A percentile compares a stretch with the other conserved stretches of the same genome.
Conservation (phyloP, 2,797 vertebrate species). For the Hipposideros larvatus region DNA sequence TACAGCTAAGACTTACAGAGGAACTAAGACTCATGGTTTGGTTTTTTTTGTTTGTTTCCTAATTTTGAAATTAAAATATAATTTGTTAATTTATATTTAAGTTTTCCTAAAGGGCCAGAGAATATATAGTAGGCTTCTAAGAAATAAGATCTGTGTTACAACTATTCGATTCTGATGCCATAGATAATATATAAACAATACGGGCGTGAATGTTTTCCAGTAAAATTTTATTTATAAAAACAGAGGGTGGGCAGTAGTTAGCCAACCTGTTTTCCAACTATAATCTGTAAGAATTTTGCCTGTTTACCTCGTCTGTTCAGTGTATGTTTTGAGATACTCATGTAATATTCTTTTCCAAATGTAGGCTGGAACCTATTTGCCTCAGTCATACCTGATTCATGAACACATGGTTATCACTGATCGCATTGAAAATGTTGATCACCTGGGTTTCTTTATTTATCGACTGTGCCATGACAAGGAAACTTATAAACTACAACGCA, state of each 20-base stretch:
- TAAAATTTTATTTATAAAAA: slow-evolving; percentile 12
- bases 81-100: slow-evolving; percentile 17
- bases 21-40: neutral
- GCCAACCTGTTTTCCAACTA: neutral
- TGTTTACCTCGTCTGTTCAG: neutral
- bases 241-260: neutral
- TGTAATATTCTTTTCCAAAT: slow-evolving; percentile 70
- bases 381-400: slow-evolving; percentile 97
- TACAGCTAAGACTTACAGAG: slow-evolving; percentile 11
- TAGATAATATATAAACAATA: neutral
- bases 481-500: slow-evolving; percentile 96
- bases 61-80: slow-evolving; percentile 55
- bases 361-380: slow-evolving; percentile 97
- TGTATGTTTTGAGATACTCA: slow-evolving; percentile 44
- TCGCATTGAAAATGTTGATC: slow-evolving; percentile 94
- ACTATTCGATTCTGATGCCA: neutral
- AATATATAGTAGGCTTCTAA: slow-evolving; percentile 33
- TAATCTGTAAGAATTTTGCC: slow-evolving; percentile 6
- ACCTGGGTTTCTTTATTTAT: slow-evolving; percentile 95
- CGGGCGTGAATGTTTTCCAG: neutral
- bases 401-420: slow-evolving; percentile 98
- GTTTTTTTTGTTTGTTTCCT: neutral
- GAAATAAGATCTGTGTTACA: neutral
- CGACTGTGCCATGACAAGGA: slow-evolving; percentile 95
- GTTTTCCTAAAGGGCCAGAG: slow-evolving; percentile 45